These are phyloP conservation scores for Chrysodeixis includens DNA, from an alignment of 2,888 invertebrate genomes.

Conservation along the genomic window DNA sequence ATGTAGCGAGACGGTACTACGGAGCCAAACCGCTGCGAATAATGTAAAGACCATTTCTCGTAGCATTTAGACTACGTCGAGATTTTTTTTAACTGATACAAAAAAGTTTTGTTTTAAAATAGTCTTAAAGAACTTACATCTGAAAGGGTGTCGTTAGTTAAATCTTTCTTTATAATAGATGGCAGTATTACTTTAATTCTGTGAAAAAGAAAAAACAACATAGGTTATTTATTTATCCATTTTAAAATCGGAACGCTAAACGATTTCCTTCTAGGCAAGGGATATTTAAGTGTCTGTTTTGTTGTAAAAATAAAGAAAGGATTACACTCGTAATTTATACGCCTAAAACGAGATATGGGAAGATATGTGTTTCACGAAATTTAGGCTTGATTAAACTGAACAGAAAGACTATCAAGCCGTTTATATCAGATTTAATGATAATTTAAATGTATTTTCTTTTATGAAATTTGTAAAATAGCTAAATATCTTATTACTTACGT, in stretches of 20 bases:
- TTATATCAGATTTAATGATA: too few species aligned
- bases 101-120: not conserved
- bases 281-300: too few species aligned
- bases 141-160: slow-evolving; percentile 65
- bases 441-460: too few species aligned
- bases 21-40: not conserved
- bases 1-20: not conserved
- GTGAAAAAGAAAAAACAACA: slow-evolving; percentile 57
- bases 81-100: too few species aligned
- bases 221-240: not conserved
- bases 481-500: too few species aligned
- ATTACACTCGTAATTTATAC: too few species aligned
- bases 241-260: not conserved
- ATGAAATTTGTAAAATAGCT: too few species aligned
- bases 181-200: slow-evolving; percentile 79
- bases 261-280: too few species aligned
- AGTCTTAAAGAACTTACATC: slow-evolving; percentile 70
- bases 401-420: too few species aligned
- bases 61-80: not conserved
- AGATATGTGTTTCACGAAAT: too few species aligned
- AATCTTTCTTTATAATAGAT: slow-evolving; percentile 67
- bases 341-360: not conserved
- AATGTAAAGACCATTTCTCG: not conserved
- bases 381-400: too few species aligned
- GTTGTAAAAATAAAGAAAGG: too few species aligned